phyloP scores from a whole-genome alignment of 1,140 invertebrate species.

The Calliphora vicina region DNA sequence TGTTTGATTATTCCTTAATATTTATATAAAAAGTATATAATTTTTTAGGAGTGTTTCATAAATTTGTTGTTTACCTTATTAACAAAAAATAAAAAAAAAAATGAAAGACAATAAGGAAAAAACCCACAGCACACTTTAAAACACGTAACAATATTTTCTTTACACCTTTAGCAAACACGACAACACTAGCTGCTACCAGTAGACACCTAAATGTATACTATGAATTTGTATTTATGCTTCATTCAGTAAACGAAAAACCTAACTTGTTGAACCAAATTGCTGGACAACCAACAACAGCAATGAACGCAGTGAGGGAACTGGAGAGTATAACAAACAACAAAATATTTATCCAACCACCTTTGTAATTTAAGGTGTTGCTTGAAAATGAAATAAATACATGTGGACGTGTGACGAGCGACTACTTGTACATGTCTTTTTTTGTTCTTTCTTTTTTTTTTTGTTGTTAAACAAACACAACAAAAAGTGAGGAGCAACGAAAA shows the following conservation, averaged over 20 bases:
- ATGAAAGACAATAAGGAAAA: neutral
- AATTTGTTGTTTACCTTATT: conserved; percentile 21
- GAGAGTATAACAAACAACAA: neutral
- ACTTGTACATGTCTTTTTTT: neutral
- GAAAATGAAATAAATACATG: neutral
- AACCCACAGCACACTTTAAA: neutral
- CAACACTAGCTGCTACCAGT: neutral
- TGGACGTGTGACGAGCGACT: neutral
- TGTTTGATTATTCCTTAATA: neutral
- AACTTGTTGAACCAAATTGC: neutral
- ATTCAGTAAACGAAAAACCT: neutral
- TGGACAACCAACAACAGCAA: too few species aligned
- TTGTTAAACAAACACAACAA: neutral
- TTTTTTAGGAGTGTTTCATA: conserved; percentile 26
- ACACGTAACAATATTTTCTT: conserved; percentile 15
- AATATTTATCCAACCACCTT: neutral
- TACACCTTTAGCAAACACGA: conserved; percentile 18
- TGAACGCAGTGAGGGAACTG: too few species aligned
- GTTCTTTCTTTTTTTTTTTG: too few species aligned
- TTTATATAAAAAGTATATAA: neutral
- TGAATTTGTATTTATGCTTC: neutral
- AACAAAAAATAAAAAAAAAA: neutral
- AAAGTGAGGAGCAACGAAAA: neutral
- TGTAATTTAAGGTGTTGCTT: conserved; percentile 5
- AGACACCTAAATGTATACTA: neutral